Conservation (phyloP, 2,113 vertebrate species). For the Onychorhynchus coronatus region DNA sequence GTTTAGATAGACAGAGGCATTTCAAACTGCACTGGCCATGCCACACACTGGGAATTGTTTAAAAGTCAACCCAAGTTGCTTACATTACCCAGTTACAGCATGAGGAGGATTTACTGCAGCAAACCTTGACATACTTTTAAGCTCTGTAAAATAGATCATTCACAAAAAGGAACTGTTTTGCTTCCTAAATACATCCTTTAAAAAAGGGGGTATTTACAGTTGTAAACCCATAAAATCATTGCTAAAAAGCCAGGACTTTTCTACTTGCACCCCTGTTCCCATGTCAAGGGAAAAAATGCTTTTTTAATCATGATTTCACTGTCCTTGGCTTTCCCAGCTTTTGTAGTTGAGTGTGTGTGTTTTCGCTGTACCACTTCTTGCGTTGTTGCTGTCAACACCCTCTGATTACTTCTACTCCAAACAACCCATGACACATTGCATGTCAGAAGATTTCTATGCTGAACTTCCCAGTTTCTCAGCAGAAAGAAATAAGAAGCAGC, state of each 20-base stretch:
- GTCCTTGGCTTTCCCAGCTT: background rate
- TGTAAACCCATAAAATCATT: constrained; percentile 14
- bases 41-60: constrained; percentile 73
- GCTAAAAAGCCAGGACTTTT: background rate
- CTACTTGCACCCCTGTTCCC: background rate
- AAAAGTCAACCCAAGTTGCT: constrained; percentile 63
- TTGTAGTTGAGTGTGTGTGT: background rate
- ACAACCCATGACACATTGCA: background rate
- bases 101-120: constrained; percentile 61
- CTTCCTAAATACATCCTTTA: constrained; percentile 50
- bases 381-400: background rate
- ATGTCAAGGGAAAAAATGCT: background rate
- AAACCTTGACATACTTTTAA: constrained; percentile 60
- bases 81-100: constrained; percentile 63
- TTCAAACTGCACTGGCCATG: constrained; percentile 66
- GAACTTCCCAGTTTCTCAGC: background rate
- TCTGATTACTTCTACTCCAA: background rate
- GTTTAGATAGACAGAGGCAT: constrained; percentile 73
- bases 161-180: constrained; percentile 16
- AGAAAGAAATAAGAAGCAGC: background rate
- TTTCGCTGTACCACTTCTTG: constrained; percentile 35
- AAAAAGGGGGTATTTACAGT: constrained; percentile 17
- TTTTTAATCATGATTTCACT: background rate
- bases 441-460: background rate
- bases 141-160: constrained; percentile 66